Conservation (phyloP, 2,113 vertebrate genomes). For the human (Homo sapiens) region GRCh38 chr19:48032001-48032500, state of each 20-base stretch:
- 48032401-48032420: too few species aligned
- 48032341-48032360: too few species aligned
- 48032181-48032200: background rate
- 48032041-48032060: background rate
- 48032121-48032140: background rate
- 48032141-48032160: background rate
- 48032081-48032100: background rate
- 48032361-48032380: too few species aligned
- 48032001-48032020: background rate
- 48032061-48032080: background rate
- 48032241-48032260: accelerated
- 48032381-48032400: too few species aligned
- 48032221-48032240: background rate
- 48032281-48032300: too few species aligned
- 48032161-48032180: background rate
- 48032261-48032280: background rate
- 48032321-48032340: background rate
- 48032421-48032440: too few species aligned
- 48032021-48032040: background rate
- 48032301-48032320: background rate
- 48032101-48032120: background rate
- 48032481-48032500: too few species aligned
- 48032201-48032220: background rate
- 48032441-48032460: too few species aligned
- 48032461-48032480: too few species aligned